Evolutionary conservation across 2,888 invertebrate species (phyloP).

Genomic region (Agonum fuliginosum): DNA sequence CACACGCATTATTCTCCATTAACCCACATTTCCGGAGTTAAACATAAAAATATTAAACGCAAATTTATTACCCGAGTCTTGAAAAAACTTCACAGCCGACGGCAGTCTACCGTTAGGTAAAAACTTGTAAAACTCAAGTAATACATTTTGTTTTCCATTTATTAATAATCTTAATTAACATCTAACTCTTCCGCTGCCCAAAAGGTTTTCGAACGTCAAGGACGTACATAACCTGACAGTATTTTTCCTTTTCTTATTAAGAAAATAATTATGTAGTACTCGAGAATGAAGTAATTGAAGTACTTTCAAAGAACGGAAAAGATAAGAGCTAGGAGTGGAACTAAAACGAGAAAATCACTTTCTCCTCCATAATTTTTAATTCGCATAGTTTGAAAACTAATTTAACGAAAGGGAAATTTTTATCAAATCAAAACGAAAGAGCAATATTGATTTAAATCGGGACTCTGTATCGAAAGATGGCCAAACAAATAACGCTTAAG

Average conservation of each 20-base stretch:
- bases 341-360: slow-evolving; percentile 23
- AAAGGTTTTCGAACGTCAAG: neutral
- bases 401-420: slow-evolving; percentile 29
- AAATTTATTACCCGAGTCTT: slow-evolving; percentile 10
- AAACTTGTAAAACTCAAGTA: no score
- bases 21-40: slow-evolving; percentile 7
- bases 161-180: slow-evolving; percentile 24
- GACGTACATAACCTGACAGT: slow-evolving; percentile 1
- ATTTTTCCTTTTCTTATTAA: slow-evolving; percentile 31
- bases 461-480: neutral
- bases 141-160: slow-evolving; percentile 12
- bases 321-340: slow-evolving; percentile 19
- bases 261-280: slow-evolving; percentile 31
- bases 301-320: slow-evolving; percentile 9
- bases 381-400: slow-evolving; percentile 32
- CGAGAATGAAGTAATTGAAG: slow-evolving; percentile 15
- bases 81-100: neutral
- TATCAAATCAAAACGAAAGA: slow-evolving; percentile 35
- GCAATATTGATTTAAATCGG: slow-evolving; percentile 17
- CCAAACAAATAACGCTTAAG: slow-evolving; percentile 8
- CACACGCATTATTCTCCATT: slow-evolving; percentile 32
- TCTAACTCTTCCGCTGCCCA: neutral
- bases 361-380: slow-evolving; percentile 16
- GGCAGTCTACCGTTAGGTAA: no score
- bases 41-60: slow-evolving; percentile 7